Percentiles rank a stretch among this genome's conserved stretches.
These are phyloP conservation scores for Eutrigla gurnardus DNA, from an alignment of 2,797 vertebrate species.

Conservation along the genomic window DNA sequence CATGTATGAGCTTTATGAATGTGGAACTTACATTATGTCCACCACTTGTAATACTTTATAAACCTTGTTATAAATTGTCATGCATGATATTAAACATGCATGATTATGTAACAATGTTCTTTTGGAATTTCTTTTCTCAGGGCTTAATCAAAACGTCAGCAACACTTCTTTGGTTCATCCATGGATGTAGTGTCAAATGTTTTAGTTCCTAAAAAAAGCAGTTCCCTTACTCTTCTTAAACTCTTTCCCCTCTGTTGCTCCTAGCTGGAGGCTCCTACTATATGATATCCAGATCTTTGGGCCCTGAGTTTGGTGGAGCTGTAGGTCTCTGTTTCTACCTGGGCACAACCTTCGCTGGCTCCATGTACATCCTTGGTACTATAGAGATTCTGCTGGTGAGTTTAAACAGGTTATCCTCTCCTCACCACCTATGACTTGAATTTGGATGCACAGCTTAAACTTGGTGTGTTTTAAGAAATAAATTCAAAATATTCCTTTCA, in stretches of 20 bases:
- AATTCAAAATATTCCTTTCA: background rate
- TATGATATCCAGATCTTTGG: slow-evolving; percentile 96
- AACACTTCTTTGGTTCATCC: background rate
- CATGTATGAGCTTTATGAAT: no score
- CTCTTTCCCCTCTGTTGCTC: background rate
- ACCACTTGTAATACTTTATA: no score
- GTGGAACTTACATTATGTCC: no score
- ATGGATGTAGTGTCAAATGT: background rate
- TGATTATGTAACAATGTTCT: no score
- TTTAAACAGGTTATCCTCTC: slow-evolving; percentile 3
- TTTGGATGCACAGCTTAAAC: background rate
- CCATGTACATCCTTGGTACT: slow-evolving; percentile 98
- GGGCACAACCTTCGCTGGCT: slow-evolving; percentile 96
- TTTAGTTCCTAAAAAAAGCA: background rate
- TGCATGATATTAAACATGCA: no score
- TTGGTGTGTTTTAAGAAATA: background rate
- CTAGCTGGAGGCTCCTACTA: slow-evolving; percentile 96
- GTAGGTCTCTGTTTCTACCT: slow-evolving; percentile 97
- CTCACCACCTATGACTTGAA: background rate
- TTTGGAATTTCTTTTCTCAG: no score
- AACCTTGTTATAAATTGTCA: no score
- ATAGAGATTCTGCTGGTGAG: slow-evolving; percentile 97
- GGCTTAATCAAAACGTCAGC: background rate
- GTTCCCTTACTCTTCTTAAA: background rate
- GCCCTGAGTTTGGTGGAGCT: slow-evolving; percentile 96